Evolutionary conservation across 1,140 invertebrate genomes (phyloP).

Genomic region (Melipona quadrifasciata): DNA sequence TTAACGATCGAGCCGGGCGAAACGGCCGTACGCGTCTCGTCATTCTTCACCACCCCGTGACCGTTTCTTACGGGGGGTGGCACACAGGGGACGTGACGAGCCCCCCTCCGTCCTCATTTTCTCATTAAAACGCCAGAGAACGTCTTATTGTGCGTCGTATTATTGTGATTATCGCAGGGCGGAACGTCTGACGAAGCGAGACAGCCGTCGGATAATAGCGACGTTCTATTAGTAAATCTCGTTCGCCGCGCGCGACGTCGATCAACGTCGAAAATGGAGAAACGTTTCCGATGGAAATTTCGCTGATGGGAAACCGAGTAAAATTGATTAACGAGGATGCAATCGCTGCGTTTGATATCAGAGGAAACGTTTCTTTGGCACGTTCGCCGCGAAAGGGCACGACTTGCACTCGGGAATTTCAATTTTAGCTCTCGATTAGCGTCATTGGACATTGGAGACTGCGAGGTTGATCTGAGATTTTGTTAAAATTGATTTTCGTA

Average conservation of each 20-base stretch:
- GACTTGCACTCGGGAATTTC: not conserved
- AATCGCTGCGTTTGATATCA: not conserved
- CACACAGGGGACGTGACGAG: conserved; percentile 41
- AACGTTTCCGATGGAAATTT: not conserved
- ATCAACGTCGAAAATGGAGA: not conserved
- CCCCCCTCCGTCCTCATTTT: conserved; percentile 39
- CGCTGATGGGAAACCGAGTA: too few species aligned
- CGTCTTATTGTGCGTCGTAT: conserved; percentile 60
- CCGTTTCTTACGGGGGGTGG: conserved; percentile 49
- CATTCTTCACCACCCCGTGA: conserved; percentile 41
- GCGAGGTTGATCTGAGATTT: too few species aligned
- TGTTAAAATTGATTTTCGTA: too few species aligned
- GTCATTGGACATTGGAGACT: too few species aligned
- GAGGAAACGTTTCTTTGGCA: not conserved
- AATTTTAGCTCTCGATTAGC: not conserved
- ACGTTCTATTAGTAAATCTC: conserved; percentile 22
- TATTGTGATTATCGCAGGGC: conserved; percentile 42
- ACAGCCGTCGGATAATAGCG: conserved; percentile 3
- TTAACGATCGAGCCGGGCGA: conserved; percentile 45
- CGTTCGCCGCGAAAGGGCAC: not conserved
- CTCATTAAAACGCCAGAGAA: conserved; percentile 59
- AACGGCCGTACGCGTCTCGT: conserved; percentile 35
- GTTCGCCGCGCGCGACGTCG: not conserved
- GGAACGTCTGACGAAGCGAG: not conserved
- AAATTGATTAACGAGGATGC: not conserved